Evolutionary conservation across 2,888 invertebrate species (phyloP).

Genomic region (Eurytoma californica): DNA sequence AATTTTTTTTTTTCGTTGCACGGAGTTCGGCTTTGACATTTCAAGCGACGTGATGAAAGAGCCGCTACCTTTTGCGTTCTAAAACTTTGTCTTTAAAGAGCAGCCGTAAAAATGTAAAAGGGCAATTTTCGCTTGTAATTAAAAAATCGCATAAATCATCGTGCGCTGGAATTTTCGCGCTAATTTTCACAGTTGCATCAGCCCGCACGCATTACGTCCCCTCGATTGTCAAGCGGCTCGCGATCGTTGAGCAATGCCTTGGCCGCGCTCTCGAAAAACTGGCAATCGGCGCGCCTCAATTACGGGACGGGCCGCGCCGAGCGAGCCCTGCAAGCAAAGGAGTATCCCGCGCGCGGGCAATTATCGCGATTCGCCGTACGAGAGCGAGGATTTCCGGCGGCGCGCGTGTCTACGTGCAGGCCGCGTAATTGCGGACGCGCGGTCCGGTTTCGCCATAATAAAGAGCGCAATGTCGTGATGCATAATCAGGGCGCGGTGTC

Average conservation of each 20-base stretch:
- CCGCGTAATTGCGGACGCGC: slow-evolving; percentile 31
- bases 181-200: not conserved
- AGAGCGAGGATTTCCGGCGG: slow-evolving; percentile 27
- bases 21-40: too few species aligned
- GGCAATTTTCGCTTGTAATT: too few species aligned
- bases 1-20: too few species aligned
- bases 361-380: slow-evolving; percentile 1
- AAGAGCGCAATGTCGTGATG: slow-evolving; percentile 20
- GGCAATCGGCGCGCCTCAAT: slow-evolving; percentile 6
- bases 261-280: slow-evolving; percentile 4
- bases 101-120: too few species aligned
- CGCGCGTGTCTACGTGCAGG: not conserved
- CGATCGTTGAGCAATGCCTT: not conserved
- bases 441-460: slow-evolving; percentile 19
- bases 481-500: slow-evolving; percentile 34
- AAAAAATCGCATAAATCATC: too few species aligned
- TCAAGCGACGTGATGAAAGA: too few species aligned
- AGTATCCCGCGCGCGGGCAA: slow-evolving; percentile 1
- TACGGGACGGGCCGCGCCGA: not conserved
- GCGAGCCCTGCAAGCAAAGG: not conserved
- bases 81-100: too few species aligned
- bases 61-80: too few species aligned
- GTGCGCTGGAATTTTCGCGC: too few species aligned
- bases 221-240: not conserved
- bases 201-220: not conserved